These are phyloP conservation scores for Camponotus pennsylvanicus DNA, from an alignment of 1,140 invertebrate species.

Conservation along the genomic window DNA sequence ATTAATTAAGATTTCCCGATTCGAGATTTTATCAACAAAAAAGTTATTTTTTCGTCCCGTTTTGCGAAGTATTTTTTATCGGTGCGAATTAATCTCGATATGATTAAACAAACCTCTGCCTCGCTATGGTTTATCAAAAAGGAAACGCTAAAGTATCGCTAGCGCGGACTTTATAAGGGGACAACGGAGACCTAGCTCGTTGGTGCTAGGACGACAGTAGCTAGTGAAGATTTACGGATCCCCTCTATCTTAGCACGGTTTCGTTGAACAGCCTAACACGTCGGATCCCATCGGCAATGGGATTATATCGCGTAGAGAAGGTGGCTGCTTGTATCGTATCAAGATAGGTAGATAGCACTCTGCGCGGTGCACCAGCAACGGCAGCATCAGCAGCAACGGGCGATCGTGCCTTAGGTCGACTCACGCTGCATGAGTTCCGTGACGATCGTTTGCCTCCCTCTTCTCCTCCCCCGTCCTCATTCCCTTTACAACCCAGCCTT, in stretches of 20 bases:
- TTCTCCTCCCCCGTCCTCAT: constrained; percentile 65
- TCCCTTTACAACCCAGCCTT: constrained; percentile 69
- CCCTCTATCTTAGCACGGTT: constrained; percentile 82
- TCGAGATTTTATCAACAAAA: background rate
- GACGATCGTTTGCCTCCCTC: constrained; percentile 75
- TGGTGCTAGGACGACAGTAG: constrained; percentile 81
- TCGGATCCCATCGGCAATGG: constrained; percentile 84
- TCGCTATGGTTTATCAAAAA: constrained; percentile 17
- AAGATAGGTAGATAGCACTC: constrained; percentile 82
- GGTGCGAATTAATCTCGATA: background rate
- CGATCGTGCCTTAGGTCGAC: constrained; percentile 80
- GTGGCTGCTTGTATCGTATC: constrained; percentile 83
- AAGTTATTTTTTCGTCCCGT: background rate
- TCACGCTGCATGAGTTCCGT: constrained; percentile 85
- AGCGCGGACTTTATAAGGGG: constrained; percentile 78
- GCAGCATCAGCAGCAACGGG: constrained; percentile 67
- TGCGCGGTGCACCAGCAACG: constrained; percentile 67
- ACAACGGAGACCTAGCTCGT: constrained; percentile 78
- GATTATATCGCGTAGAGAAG: constrained; percentile 83
- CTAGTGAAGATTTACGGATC: constrained; percentile 84
- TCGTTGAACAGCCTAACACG: constrained; percentile 80
- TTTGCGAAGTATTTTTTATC: background rate
- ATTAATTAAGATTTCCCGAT: background rate
- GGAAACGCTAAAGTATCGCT: constrained; percentile 41
- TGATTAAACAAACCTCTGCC: constrained; percentile 1